Evolutionary conservation across 2,888 invertebrate species (phyloP), one percentile per base, ranked within the genome.

Genomic region (Panzeria rudis): DNA sequence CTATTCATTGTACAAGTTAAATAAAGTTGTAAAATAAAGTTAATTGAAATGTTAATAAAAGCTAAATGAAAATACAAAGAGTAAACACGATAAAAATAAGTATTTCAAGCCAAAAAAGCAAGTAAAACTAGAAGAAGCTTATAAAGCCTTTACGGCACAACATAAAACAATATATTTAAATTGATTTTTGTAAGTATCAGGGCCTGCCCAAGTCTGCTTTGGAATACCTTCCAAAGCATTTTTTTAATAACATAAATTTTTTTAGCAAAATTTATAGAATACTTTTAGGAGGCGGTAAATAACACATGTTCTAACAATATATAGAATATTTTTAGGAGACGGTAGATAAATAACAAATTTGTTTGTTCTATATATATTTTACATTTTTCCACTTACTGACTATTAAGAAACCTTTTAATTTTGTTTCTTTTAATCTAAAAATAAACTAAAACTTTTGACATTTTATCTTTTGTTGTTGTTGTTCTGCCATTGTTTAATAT

Each of bases 1-100:
- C 23, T 23, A 52, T 23, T 11, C 13, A 52, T 11, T 50, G 25
- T 25, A 29, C 6, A 32, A 56, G n/a, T 56, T 32, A 32, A 56
- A 56, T 56, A 9, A 56, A n/a, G 56, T 32, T 56, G 56, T 32
- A 56, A 56, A 56, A 56, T 25, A n/a, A 29, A 56, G 29, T 56
- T 56, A 29, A 56, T 29, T 56, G 32, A 17, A 56, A n/a, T 32
- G 56, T 56, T 38, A 35, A 56, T 56, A 15, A 56, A 56, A 56
- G 15, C 29, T 56, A 32, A 56, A 56, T 29, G 56, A 25, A 25
- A 25, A 23, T 4, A 54, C 13, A 54, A 54, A 54, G 13, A 38
- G 38, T 38, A 38, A 38, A 38, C 11, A 38, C 3, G 38, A 11
- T 13, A n/a, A 11, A 38, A 38, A 38, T 9, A 38, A 38, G 13